Conservation (phyloP, 2,113 vertebrate species). For the Todiramphus chloris region DNA sequence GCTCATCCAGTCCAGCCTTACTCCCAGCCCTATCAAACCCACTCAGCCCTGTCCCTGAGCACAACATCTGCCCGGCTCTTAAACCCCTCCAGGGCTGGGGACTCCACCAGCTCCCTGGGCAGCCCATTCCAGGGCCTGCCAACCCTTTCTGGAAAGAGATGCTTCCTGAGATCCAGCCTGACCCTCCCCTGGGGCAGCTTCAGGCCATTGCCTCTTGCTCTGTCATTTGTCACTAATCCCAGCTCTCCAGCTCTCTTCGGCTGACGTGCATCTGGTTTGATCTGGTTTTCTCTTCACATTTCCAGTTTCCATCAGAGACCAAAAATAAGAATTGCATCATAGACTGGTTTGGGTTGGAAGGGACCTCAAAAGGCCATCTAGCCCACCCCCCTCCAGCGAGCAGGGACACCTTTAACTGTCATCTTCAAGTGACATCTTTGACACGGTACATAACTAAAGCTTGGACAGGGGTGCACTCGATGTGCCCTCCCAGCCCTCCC, state of each 20-base stretch:
- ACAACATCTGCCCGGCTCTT: no score
- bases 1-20: no score
- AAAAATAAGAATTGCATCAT: neutral
- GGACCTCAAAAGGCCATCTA: neutral
- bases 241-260: neutral
- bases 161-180: no score
- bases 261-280: neutral
- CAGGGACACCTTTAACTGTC: neutral
- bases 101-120: no score
- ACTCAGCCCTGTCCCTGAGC: no score
- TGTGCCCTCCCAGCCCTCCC: accelerated
- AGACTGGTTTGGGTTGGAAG: neutral
- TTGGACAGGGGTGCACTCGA: accelerated
- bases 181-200: no score
- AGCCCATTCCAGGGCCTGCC: no score
- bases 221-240: no score
- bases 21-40: no score
- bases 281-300: neutral
- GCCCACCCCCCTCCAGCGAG: neutral
- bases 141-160: no score
- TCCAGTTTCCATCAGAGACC: neutral
- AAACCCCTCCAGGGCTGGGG: no score
- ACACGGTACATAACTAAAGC: neutral
- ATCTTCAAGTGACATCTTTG: neutral
- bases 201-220: no score